A percentile compares a stretch with the other conserved stretches of the same genome.
phyloP scores from a whole-genome alignment of 2,113 vertebrate genomes.

The Pristiophorus japonicus region DNA sequence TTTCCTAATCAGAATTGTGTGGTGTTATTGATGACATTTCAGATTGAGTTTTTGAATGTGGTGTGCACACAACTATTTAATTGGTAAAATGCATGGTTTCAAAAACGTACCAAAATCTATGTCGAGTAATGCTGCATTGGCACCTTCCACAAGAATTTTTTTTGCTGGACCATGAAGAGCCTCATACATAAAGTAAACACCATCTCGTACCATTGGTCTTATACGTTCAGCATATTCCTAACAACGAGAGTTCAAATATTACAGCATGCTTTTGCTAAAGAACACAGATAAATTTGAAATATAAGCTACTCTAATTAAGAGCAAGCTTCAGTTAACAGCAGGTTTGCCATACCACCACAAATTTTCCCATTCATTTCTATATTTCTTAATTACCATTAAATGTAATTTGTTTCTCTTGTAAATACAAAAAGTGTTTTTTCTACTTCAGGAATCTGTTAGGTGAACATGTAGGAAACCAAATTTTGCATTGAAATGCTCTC shows the following conservation, averaged over 20 bases:
- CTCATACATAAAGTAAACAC: constrained; percentile 94
- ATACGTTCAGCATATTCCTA: constrained; percentile 87
- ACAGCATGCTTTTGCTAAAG: not conserved
- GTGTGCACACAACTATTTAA: not conserved
- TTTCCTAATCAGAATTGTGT: not conserved
- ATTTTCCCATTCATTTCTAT: constrained; percentile 8
- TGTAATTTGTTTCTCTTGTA: not conserved
- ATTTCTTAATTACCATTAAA: not conserved
- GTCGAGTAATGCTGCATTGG: constrained; percentile 92
- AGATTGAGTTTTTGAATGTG: not conserved
- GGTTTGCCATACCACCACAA: not conserved
- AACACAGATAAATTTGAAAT: not conserved
- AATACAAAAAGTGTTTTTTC: not conserved
- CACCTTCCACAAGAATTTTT: constrained; percentile 95
- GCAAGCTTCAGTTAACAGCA: not conserved
- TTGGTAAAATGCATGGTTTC: not conserved
- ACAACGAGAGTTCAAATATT: constrained; percentile 25
- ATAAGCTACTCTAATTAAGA: not conserved
- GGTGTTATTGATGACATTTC: not conserved
- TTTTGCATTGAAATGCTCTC: not conserved
- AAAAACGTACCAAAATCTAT: constrained; percentile 83
- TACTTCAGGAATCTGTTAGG: not conserved
- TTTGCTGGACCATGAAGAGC: constrained; percentile 83
- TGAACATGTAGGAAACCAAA: not conserved
- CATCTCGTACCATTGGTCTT: constrained; percentile 89